These are phyloP conservation scores for Rhingia campestris DNA, from an alignment of 2,888 invertebrate genomes.

Conservation along the genomic window DNA sequence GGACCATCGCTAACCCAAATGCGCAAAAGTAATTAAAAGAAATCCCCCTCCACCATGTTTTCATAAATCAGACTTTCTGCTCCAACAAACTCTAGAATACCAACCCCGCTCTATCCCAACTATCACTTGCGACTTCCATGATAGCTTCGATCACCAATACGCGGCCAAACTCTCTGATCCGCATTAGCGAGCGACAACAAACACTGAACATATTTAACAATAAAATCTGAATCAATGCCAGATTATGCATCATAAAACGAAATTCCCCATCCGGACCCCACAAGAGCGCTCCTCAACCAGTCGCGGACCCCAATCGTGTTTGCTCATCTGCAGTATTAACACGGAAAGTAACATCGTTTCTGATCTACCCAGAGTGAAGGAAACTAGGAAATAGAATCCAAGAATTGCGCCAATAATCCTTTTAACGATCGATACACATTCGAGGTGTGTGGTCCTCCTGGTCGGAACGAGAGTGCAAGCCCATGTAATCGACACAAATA, in stretches of 20 bases:
- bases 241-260: conserved; percentile 67
- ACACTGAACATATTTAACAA: conserved; percentile 64
- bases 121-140: background rate
- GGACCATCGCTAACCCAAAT: no score
- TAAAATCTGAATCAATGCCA: conserved; percentile 68
- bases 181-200: conserved; percentile 48
- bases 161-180: conserved; percentile 9
- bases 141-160: conserved; percentile 39
- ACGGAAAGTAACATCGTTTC: conserved; percentile 17
- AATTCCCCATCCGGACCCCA: conserved; percentile 58
- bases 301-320: conserved; percentile 30
- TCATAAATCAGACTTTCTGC: conserved; percentile 33
- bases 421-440: conserved; percentile 72
- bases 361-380: conserved; percentile 12
- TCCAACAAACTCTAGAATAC: background rate
- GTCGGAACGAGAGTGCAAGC: conserved; percentile 60
- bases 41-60: background rate
- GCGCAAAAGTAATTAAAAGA: background rate
- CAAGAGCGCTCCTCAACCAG: conserved; percentile 42
- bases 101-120: background rate
- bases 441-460: conserved; percentile 65
- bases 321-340: conserved; percentile 18
- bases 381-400: conserved; percentile 61
- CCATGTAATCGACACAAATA: conserved; percentile 70
- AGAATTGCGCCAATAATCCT: conserved; percentile 73